Evolutionary conservation across 1,140 invertebrate genomes (phyloP).

Genomic region (Drosophila nigrodunni): DNA sequence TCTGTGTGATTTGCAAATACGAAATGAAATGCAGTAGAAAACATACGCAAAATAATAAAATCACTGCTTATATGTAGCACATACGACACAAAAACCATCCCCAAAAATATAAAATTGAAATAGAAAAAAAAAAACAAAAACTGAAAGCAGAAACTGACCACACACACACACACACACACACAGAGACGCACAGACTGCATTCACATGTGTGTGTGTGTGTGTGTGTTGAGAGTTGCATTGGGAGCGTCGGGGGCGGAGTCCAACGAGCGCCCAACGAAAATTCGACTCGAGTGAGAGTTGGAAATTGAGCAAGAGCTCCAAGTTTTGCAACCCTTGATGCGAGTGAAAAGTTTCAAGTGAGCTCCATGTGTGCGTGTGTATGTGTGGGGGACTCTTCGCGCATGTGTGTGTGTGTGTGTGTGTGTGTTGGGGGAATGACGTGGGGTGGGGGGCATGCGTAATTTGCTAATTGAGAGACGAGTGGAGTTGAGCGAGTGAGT

Average conservation of each 20-base stretch:
- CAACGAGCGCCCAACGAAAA: conserved; percentile 25
- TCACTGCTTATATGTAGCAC: conserved; percentile 64
- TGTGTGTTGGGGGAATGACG: not conserved
- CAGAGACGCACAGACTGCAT: not conserved
- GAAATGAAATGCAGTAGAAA: conserved; percentile 54
- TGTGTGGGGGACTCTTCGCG: not conserved
- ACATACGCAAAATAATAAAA: conserved; percentile 72
- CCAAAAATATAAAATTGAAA: conserved; percentile 17
- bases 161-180: conserved; percentile 45
- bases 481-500: conserved; percentile 55
- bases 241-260: conserved; percentile 44
- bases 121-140: conserved; percentile 10
- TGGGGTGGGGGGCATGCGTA: conserved; percentile 39
- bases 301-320: conserved; percentile 27
- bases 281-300: conserved; percentile 30
- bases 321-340: conserved; percentile 45
- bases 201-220: not conserved
- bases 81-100: conserved; percentile 26
- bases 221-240: conserved; percentile 31
- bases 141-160: conserved; percentile 42
- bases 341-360: conserved; percentile 31
- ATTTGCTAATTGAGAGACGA: conserved; percentile 80
- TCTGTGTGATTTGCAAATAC: conserved; percentile 57
- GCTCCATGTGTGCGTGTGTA: not conserved
- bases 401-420: conserved; percentile 10